Evolutionary conservation across 1,140 invertebrate genomes (phyloP).

Genomic region (Dryas iulia): DNA sequence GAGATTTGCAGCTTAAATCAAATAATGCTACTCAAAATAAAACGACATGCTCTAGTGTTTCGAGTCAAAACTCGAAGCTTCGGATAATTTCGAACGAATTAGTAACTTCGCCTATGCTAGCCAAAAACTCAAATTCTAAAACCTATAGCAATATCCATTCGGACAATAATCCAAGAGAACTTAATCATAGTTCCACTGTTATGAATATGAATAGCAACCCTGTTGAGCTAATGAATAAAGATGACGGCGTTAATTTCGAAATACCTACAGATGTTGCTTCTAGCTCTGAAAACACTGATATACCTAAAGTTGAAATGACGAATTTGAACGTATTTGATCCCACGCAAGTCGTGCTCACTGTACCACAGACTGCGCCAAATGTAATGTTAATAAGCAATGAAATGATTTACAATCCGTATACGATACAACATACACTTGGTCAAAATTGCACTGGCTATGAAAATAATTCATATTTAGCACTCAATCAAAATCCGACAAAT

Average conservation of each 20-base stretch:
- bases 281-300: background rate
- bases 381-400: slow-evolving; percentile 50
- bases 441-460: slow-evolving; percentile 17
- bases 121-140: background rate
- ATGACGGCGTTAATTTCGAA: background rate
- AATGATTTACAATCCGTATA: slow-evolving; percentile 43
- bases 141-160: background rate
- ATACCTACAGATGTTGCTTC: no score
- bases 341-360: slow-evolving; percentile 20
- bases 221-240: background rate
- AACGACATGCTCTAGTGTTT: background rate
- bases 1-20: background rate
- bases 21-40: background rate
- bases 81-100: slow-evolving; percentile 22
- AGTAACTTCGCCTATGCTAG: background rate
- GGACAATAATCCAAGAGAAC: background rate
- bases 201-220: background rate
- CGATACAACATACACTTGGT: slow-evolving; percentile 21
- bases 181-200: background rate
- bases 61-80: slow-evolving; percentile 15
- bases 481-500: slow-evolving; percentile 42
- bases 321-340: slow-evolving; percentile 16
- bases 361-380: slow-evolving; percentile 30
- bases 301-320: background rate
- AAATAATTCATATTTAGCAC: slow-evolving; percentile 33